Evolutionary conservation across 2,888 invertebrate genomes (phyloP), one percentile per base, ranked within the genome.

Genomic region (Cheilosia impressa): DNA sequence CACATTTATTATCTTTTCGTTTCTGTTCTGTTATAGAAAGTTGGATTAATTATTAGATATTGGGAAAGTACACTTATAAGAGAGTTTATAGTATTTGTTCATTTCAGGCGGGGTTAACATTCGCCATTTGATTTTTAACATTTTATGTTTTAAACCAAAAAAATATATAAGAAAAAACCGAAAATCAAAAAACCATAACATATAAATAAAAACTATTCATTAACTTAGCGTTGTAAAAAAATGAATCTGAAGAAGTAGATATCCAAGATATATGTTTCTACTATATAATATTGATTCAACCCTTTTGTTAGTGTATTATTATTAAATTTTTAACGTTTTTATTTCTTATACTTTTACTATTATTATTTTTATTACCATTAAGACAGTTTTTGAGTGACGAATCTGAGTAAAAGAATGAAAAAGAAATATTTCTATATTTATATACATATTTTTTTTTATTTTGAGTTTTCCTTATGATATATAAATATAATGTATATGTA

Each of bases 361-460:
- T 43, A 78, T 79, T 75, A 73, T 57, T 19, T 43, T 41, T 80
- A 27, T 27, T 27, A 27, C 6, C 6, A 27, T 27, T 84, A 79
- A 80, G 84, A 53, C 22, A 76, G 58, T 22, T 57, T 66, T 71
- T 68, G 47, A 78, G 66, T 68, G 55, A 73, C 73, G 34, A 69
- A 47, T 47, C 41, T 53, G 34, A 77, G 27, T 50, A 43, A 53
- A 41, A 50, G 22, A 43, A 63, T 17, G 5, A 47, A 58, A 5
- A 50, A 10, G 27, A 60, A 41, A 63, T 63, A 69, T 62, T 79
- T 84, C 53, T 72, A 79, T 84, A 79, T 84, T 84, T 78, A 83
- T 83, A 83, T 73, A 84, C 75, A 63, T 58, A 52, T 53, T 73
- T 66, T 75, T 65, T 75, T 43, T 45, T 69, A 47, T 43, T 69